A percentile compares a stretch with the other conserved stretches of the same genome.
phyloP scores from a whole-genome alignment of 1,140 invertebrate genomes.

The Aphis craccivora region DNA sequence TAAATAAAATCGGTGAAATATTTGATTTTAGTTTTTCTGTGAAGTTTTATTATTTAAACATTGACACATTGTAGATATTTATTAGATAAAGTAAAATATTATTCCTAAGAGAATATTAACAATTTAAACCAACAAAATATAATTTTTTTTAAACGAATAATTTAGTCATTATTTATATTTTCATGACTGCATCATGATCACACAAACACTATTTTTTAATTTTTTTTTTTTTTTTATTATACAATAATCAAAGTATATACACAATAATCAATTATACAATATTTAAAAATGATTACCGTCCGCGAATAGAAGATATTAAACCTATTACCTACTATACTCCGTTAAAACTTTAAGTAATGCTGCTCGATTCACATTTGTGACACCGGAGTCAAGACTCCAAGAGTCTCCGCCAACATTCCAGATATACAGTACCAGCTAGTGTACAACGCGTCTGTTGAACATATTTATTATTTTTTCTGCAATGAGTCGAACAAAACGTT shows the following conservation, averaged over 20 bases:
- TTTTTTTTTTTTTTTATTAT: no score
- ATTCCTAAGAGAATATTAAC: background rate
- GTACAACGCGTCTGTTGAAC: background rate
- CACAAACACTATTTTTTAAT: background rate
- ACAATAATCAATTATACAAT: background rate
- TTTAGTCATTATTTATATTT: background rate
- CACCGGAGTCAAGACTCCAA: no score
- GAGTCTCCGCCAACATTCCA: background rate
- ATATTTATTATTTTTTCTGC: background rate
- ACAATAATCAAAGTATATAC: no score
- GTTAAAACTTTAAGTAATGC: background rate
- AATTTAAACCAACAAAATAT: background rate
- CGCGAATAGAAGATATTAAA: background rate
- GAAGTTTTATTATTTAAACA: background rate
- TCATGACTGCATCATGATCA: no score
- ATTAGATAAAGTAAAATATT: background rate
- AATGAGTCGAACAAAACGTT: background rate
- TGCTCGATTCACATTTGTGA: background rate
- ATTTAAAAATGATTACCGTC: background rate
- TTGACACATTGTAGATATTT: background rate
- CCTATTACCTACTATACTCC: background rate
- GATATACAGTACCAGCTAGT: background rate
- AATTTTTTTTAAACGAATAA: background rate
- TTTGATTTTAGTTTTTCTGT: no score
- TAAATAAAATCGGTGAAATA: background rate